Conservation (phyloP, 2,113 vertebrate species). For the Steatornis caripensis region DNA sequence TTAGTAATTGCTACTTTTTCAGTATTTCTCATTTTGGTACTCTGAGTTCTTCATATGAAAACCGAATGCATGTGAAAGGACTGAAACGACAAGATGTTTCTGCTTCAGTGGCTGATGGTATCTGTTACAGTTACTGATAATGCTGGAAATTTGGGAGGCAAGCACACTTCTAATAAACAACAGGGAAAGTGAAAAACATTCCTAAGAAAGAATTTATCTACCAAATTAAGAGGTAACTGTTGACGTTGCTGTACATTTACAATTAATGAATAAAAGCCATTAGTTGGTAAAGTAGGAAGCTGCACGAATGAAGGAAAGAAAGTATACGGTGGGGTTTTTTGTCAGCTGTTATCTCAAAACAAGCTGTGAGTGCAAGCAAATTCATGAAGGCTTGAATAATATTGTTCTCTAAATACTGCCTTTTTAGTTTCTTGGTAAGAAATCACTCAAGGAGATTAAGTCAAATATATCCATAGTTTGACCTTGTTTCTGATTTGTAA, state of each 20-base stretch:
- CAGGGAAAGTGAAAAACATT: background rate
- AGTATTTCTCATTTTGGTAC: background rate
- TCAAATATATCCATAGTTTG: background rate
- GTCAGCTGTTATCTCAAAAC: background rate
- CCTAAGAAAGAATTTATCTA: background rate
- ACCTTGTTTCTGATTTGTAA: background rate
- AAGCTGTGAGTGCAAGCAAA: background rate
- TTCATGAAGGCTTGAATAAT: background rate
- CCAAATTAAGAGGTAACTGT: background rate
- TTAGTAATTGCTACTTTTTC: background rate
- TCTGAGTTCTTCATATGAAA: background rate
- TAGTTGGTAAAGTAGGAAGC: background rate
- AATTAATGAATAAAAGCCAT: background rate
- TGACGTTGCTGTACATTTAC: background rate
- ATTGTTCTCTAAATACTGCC: background rate
- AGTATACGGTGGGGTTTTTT: rapidly evolving
- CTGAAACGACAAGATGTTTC: background rate
- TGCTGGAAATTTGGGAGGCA: background rate
- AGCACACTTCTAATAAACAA: background rate
- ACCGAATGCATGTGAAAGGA: background rate
- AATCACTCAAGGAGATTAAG: background rate
- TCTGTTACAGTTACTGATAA: background rate
- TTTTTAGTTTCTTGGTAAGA: background rate
- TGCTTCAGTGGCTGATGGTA: background rate
- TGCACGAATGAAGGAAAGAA: background rate